Base-by-base conservation (phyloP, 2,797 vertebrate species). In the Fundulus diaphanus region DNA sequence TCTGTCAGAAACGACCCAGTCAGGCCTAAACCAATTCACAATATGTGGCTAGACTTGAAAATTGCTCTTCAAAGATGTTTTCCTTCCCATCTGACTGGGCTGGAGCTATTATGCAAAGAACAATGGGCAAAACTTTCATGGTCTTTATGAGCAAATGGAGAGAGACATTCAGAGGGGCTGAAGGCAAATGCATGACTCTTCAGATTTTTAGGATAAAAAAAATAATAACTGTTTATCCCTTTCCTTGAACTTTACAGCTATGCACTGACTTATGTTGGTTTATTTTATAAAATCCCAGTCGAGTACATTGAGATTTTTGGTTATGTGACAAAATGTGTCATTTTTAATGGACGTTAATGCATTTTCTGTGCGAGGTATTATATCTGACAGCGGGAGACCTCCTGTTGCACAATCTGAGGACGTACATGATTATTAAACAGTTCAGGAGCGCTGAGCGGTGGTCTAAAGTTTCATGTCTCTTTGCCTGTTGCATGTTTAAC, bases 401-500 rank as follows among this genome's bases (percentile, higher is more conserved):
- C 63, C n/a, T 42, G 12, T 42, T 66, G 33, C 63, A 42, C 27
- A 42, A 42, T n/a, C 5, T 12, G 22, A 65, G 61, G 35, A 65
- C 76, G 22, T 48, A 44, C 56, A 72, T 65, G 2, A 31, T 78
- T 68, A 56, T 75, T 59, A 72, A 63, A 68, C 51, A 51, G 7
- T 42, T 74, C 9, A 66, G 7, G 18, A 16, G 42, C 31, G 24
- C n/a, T 46, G 24, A 18, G 24, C 70, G 52, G 33, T 66, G 70
- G 68, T 82, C 42, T 78, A 74, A 63, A 3, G 69, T 83, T 82
- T 83, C 68, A 74, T 70, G 70, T 51, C 61, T 72, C 65, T 51
- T 65, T 27, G 73, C 54, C 70, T 42, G 46, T 73, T 79, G 44
- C 73, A 82, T 86, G 82, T 83, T 90, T 89, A 83, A 86, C 86